A percentile compares a stretch with the other conserved stretches of the same genome.
Conservation (phyloP, 2,888 invertebrate species). For the Lissonota sp. region DNA sequence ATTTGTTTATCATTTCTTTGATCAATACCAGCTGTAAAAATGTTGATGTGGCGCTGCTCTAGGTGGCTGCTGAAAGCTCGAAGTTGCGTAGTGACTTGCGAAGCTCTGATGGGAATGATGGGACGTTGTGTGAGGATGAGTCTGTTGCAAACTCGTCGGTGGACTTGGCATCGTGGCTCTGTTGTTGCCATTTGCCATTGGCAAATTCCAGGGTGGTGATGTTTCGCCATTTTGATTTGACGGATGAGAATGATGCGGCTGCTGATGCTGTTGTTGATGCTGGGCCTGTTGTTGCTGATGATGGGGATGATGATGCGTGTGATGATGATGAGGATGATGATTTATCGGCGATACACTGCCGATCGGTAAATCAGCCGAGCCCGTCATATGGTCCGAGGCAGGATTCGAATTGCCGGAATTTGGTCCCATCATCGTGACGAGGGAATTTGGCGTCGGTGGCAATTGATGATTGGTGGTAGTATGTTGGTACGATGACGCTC, state of each 20-base stretch:
- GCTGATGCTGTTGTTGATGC: constrained; percentile 66
- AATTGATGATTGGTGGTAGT: constrained; percentile 77
- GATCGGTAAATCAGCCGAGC: constrained; percentile 74
- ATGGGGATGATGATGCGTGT: constrained; percentile 66
- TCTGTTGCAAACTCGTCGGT: constrained; percentile 73
- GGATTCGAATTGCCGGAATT: constrained; percentile 83
- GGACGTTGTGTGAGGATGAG: constrained; percentile 69
- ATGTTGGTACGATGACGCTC: constrained; percentile 85
- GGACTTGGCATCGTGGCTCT: constrained; percentile 76
- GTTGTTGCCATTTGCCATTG: constrained; percentile 69
- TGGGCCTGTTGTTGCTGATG: constrained; percentile 66
- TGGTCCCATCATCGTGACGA: constrained; percentile 84
- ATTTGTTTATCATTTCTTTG: not conserved
- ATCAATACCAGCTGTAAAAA: constrained; percentile 78
- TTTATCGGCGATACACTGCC: constrained; percentile 76
- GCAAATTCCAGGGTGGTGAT: constrained; percentile 78
- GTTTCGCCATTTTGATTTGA: constrained; percentile 68
- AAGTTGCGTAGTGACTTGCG: constrained; percentile 75
- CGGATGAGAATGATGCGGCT: constrained; percentile 59
- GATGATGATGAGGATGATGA: constrained; percentile 71
- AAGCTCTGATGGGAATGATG: constrained; percentile 78
- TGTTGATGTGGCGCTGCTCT: constrained; percentile 77
- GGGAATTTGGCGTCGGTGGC: constrained; percentile 83
- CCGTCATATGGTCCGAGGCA: constrained; percentile 75
- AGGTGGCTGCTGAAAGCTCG: constrained; percentile 79